These are phyloP conservation scores for Cryptoprocta ferox DNA, from an alignment of 2,797 vertebrate genomes.

Conservation along the genomic window DNA sequence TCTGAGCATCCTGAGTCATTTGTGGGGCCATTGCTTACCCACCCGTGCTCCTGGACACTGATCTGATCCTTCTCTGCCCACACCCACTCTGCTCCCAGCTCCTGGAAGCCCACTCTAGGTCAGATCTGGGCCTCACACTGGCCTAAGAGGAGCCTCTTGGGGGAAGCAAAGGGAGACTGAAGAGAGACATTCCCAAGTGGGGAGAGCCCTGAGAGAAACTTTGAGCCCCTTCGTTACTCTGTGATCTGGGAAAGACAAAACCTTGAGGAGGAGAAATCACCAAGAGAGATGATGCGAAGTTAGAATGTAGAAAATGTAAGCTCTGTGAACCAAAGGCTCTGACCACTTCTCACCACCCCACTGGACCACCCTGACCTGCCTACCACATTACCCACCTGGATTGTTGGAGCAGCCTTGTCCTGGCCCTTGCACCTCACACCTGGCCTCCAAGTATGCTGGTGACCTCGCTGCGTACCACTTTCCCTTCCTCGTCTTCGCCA, in stretches of 20 bases:
- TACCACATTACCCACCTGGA: background rate
- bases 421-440: background rate
- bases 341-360: background rate
- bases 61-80: background rate
- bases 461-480: rapidly evolving
- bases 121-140: background rate
- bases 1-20: background rate
- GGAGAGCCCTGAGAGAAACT: background rate
- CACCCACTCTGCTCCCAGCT: rapidly evolving
- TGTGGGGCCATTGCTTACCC: rapidly evolving
- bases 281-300: background rate
- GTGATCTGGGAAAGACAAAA: background rate
- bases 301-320: background rate
- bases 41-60: rapidly evolving
- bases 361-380: background rate
- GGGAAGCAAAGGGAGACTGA: background rate
- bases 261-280: too few species aligned
- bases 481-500: background rate
- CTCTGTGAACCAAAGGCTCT: background rate
- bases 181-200: rapidly evolving
- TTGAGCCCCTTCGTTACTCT: background rate
- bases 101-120: background rate
- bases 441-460: background rate
- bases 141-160: background rate
- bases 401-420: background rate